Conservation (phyloP, 2,888 invertebrate genomes). For the Andrena dorsata region DNA sequence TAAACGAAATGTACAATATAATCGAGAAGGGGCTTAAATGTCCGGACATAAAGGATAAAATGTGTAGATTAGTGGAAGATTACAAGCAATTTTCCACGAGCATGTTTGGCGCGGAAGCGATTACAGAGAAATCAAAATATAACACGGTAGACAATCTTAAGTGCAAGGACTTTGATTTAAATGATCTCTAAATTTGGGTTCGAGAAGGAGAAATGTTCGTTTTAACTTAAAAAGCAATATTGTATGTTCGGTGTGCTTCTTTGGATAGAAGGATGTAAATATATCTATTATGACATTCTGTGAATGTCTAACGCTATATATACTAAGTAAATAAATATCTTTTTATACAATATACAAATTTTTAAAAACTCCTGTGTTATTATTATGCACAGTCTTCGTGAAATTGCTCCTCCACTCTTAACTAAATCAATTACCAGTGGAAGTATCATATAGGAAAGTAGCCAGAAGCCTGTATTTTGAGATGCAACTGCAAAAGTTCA, state of each 20-base stretch:
- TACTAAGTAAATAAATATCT: conserved; percentile 16
- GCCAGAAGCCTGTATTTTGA: too few relatives aligned
- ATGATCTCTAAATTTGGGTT: conserved; percentile 30
- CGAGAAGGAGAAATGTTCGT: neutral
- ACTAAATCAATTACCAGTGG: too few relatives aligned
- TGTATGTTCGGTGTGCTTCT: conserved; percentile 2
- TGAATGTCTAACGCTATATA: conserved; percentile 34
- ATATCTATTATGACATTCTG: conserved; percentile 29
- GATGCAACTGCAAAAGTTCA: too few relatives aligned
- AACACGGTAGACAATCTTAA: conserved; percentile 54
- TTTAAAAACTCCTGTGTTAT: neutral
- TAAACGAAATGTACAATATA: conserved; percentile 58
- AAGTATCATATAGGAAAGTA: too few relatives aligned
- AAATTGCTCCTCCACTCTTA: neutral
- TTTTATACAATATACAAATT: conserved; percentile 12
- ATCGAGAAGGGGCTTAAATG: conserved; percentile 54
- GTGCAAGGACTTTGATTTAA: conserved; percentile 49
- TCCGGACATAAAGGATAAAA: conserved; percentile 38
- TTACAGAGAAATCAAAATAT: conserved; percentile 51
- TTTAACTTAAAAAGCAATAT: neutral
- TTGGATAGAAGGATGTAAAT: conserved; percentile 32
- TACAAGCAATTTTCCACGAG: conserved; percentile 53
- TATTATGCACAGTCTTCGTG: neutral
- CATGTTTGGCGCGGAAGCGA: conserved; percentile 10
- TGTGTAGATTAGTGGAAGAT: conserved; percentile 54